A percentile compares a stretch with the other conserved stretches of the same genome.
Conservation (phyloP, 1,140 invertebrate species). For the Brachionus rotundiformis region DNA sequence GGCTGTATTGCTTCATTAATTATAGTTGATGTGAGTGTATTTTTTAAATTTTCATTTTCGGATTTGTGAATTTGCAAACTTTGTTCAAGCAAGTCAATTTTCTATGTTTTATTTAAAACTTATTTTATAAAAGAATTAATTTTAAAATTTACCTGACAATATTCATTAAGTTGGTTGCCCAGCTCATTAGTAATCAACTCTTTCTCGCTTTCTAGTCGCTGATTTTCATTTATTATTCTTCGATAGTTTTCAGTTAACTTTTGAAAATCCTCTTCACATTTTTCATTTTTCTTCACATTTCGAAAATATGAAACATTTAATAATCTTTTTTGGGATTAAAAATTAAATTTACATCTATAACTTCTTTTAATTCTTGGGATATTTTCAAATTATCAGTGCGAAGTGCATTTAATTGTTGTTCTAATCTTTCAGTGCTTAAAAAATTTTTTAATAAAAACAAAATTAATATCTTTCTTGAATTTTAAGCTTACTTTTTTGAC, state of each 20-base stretch:
- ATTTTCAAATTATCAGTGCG: not conserved
- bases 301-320: no score
- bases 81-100: not conserved
- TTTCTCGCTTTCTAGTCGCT: not conserved
- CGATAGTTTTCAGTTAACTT: not conserved
- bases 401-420: not conserved
- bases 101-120: not conserved
- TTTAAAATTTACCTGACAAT: not conserved
- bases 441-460: not conserved
- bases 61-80: not conserved
- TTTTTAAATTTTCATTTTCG: constrained; percentile 1
- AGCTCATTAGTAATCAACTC: not conserved
- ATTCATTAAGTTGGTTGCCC: not conserved
- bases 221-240: not conserved
- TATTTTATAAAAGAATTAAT: not conserved
- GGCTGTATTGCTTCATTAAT: not conserved
- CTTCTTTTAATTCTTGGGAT: not conserved
- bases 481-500: constrained; percentile 14
- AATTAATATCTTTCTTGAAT: no score
- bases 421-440: not conserved
- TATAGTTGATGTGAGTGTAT: not conserved
- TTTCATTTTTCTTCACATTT: constrained; percentile 36
- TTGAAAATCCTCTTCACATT: constrained; percentile 5
- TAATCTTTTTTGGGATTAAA: no score
- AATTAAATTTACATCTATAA: constrained; percentile 2